Evolutionary conservation across 2,888 invertebrate genomes (phyloP), one percentile per base, ranked within the genome.

Genomic region (Coleophora deauratella): DNA sequence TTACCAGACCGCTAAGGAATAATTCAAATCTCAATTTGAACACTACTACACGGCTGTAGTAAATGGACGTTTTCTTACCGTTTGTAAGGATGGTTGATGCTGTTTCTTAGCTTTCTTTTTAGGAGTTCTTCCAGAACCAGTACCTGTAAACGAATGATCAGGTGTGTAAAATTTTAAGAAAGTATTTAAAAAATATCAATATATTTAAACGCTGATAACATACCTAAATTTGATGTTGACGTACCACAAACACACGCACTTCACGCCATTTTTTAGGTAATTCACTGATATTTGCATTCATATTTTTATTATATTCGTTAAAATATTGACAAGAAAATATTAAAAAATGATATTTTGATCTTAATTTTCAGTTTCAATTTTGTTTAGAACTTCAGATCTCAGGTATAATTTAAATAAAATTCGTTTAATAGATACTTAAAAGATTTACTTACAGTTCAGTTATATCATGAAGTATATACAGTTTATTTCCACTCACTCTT

Each of bases 401-500:
- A 87, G 86, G 43, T 53, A 51, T 50, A 80, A 10, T 10, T 31
- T 11, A 82, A 84, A 40, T 80, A 68, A 85, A 84, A 84, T 75
- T 66, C 79, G 66, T 57, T 54, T 72, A n/a, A n/a, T n/a, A 72
- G 76, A 61, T 78, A 79, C 79, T 80, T 81, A 79, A 81, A 79
- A 82, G 77, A 73, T 86, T 82, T 86, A 78, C 81, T 82, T 84
- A 79, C 72, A 72, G 70, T 70, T 63, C 59, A 63, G 68, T 78
- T 80, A 75, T 81, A 80, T 81, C 76, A 67, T 78, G 76, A 81
- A 79, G 71, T 84, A 85, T 84, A 77, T 82, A 84, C 11, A 74
- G 72, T 79, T 78, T 70, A 67, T 70, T 74, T 77, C 72, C 77
- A 77, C 77, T 80, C 81, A 70, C 66, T 71, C 79, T 79, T 81